These are phyloP conservation scores for Labeo rohita DNA, from an alignment of 2,113 vertebrate species.

Conservation along the genomic window DNA sequence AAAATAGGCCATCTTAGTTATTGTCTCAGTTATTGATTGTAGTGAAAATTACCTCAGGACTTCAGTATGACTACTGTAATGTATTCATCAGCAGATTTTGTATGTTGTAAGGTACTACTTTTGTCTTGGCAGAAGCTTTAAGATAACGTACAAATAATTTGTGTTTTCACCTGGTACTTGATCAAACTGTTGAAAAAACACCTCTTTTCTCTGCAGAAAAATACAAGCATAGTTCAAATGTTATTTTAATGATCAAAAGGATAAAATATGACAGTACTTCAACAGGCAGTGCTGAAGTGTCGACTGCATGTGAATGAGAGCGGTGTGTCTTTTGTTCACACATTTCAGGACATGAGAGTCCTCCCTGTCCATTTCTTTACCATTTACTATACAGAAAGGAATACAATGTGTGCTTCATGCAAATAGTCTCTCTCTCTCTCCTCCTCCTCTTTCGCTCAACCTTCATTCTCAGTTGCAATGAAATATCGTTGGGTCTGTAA, in stretches of 20 bases:
- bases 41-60: background rate
- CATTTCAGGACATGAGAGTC: background rate
- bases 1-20: background rate
- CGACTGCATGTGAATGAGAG: background rate
- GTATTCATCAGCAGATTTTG: background rate
- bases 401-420: constrained; percentile 9
- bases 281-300: background rate
- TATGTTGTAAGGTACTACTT: background rate
- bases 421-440: background rate
- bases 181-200: background rate
- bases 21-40: background rate
- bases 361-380: background rate
- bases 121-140: background rate
- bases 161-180: background rate
- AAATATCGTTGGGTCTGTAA: constrained; percentile 31
- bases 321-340: background rate
- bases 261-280: background rate
- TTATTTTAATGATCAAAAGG: background rate
- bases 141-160: background rate
- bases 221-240: background rate
- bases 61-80: background rate
- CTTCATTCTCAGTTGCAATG: constrained; percentile 8
- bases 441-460: background rate
- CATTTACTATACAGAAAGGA: background rate
- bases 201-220: background rate